Percentiles rank a stretch among this genome's conserved stretches.
Conservation (phyloP, 92 coral and sea anemone species). For the Zoanthus gigantus region DNA sequence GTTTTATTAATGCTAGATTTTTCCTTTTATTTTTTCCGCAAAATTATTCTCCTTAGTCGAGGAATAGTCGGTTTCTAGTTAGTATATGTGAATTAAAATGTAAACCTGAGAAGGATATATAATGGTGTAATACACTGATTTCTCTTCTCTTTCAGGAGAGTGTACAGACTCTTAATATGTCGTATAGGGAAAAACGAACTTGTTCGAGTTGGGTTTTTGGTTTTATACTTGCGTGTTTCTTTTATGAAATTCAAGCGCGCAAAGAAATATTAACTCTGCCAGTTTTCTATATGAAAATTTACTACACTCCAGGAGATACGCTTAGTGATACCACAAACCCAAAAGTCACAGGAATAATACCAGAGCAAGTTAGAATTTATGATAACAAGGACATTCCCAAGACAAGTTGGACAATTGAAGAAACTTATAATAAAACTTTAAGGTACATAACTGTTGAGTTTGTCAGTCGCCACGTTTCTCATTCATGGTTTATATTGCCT, state of each 20-base stretch:
- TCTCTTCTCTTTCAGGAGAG: background rate
- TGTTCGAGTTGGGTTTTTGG: background rate
- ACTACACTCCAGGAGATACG: conserved; percentile 30
- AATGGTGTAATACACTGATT: no score
- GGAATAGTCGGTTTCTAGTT: no score
- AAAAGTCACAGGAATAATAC: background rate
- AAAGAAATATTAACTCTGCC: conserved; percentile 21
- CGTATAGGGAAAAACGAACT: background rate
- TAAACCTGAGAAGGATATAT: no score
- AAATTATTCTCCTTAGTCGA: no score
- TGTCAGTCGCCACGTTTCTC: background rate
- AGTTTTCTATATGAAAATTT: conserved; percentile 31
- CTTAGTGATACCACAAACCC: background rate
- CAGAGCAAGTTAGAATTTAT: conserved; percentile 24
- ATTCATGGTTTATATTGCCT: background rate
- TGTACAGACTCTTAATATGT: background rate
- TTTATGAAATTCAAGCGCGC: background rate
- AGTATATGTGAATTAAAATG: no score
- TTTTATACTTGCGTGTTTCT: background rate
- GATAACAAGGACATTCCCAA: background rate
- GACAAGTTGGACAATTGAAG: background rate
- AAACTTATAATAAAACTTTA: conserved; percentile 9
- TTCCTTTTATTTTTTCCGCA: no score
- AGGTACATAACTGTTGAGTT: background rate
- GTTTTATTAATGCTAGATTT: no score